Conservation (phyloP, 2,888 invertebrate species). For the Penaeus monodon region DNA sequence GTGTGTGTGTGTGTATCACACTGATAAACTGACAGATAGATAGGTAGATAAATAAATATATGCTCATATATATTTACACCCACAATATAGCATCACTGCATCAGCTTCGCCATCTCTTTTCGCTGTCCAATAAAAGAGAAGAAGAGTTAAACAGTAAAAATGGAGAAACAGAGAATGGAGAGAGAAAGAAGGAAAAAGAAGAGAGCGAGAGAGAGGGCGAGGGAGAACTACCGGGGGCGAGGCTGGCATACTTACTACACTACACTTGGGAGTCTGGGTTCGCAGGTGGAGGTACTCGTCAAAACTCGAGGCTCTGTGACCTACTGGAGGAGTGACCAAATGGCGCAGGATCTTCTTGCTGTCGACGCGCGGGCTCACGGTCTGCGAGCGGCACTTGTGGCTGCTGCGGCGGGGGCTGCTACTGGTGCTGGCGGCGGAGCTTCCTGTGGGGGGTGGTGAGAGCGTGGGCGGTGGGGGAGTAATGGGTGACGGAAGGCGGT, state of each 20-base stretch:
- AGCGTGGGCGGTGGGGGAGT: not conserved
- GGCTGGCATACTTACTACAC: slow-evolving; percentile 57
- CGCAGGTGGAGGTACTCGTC: slow-evolving; percentile 80
- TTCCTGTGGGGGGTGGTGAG: not conserved
- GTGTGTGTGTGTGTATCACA: too few species aligned
- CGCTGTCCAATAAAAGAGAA: too few species aligned
- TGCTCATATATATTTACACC: too few species aligned
- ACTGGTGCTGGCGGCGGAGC: slow-evolving; percentile 38
- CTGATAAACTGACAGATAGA: too few species aligned
- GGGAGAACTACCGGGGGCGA: not conserved
- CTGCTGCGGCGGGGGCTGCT: slow-evolving; percentile 43
- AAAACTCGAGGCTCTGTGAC: slow-evolving; percentile 72
- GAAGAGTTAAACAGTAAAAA: too few species aligned
- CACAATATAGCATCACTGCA: too few species aligned
- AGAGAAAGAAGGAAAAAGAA: not conserved
- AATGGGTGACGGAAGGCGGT: not conserved
- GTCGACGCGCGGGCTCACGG: slow-evolving; percentile 59
- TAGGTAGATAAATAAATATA: too few species aligned
- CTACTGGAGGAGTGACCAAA: slow-evolving; percentile 76
- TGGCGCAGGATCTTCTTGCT: slow-evolving; percentile 79
- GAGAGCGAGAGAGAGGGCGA: not conserved
- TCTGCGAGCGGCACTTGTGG: slow-evolving; percentile 59
- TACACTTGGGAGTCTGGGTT: slow-evolving; percentile 58
- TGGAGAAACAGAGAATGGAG: slow-evolving; percentile 7
- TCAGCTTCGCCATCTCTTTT: too few species aligned